Base-by-base conservation (phyloP, 2,797 vertebrate species). In the Coilia nasus region DNA sequence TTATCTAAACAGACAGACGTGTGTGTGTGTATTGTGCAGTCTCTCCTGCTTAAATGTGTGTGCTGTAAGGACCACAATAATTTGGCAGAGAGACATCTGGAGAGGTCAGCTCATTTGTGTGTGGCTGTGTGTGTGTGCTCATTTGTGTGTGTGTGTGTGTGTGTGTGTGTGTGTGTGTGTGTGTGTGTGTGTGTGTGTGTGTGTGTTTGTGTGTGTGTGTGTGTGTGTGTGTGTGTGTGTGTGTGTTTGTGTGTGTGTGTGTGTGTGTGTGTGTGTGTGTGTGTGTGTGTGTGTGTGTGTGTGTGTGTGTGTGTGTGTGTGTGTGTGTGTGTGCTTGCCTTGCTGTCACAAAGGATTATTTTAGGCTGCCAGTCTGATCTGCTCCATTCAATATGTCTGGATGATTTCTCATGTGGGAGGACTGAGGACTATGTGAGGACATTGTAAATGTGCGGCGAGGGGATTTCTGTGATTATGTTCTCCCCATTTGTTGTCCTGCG, bases 271-370 rank as follows among this genome's bases (percentile, higher is more conserved):
- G 28, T 0, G 0, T 17, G 75, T 54, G 10, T 81, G 50, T 81
- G 46, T 64, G 44, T 57, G 21, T 75, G 81, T 6, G 11, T 12
- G 19, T 82, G 85, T 47, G 56, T 47, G 35, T 31, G 56, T 82
- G 23, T 54, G 7, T 21, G 67, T 60, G 46, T 44, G 81, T 56
- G 83, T 83, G 44, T 46, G 35, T 78, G 88, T n/a, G 35, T 35
- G 83, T 0, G 17, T 67, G 54, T 11, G 28, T 84, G 82, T 81
- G 50, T 84, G 82, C 81, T 54, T 86, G 81, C 82, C 84, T 83
- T 82, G 82, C 86, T 81, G 86, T 90, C 84, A 82, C 57, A 46
- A 47, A 82, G 83, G 87, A 88, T 90, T 86, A 89, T 86, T 85
- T 87, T 81, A 89, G 83, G 83, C 83, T 85, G 84, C 85, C 82